A percentile compares a stretch with the other conserved stretches of the same genome.
These are phyloP conservation scores for Leptoclinus maculatus DNA, from an alignment of 2,797 vertebrate species.

Conservation along the genomic window DNA sequence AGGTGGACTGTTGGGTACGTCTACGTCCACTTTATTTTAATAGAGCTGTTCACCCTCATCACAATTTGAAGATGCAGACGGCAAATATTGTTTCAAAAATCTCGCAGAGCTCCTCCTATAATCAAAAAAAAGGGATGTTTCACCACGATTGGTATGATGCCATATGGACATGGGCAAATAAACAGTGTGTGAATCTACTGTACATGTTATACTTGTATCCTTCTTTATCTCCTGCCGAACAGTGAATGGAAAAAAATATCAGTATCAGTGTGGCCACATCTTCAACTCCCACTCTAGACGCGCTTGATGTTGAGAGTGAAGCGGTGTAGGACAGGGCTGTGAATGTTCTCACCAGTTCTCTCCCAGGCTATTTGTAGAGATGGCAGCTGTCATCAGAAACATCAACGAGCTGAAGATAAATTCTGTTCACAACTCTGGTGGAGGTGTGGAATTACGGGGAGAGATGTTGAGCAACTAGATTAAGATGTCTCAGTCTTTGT, in stretches of 20 bases:
- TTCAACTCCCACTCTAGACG: slow-evolving; percentile 49
- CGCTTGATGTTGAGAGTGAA: slow-evolving; percentile 59
- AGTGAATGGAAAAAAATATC: slow-evolving; percentile 31
- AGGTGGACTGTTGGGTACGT: background rate
- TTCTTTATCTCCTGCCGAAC: slow-evolving; percentile 18
- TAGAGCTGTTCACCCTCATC: slow-evolving; percentile 3
- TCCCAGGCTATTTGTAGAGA: slow-evolving; percentile 78
- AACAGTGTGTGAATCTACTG: slow-evolving; percentile 6
- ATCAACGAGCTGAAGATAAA: slow-evolving; percentile 70
- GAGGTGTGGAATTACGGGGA: slow-evolving; percentile 64
- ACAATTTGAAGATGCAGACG: background rate
- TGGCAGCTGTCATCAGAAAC: slow-evolving; percentile 79
- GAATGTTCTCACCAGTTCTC: slow-evolving; percentile 75
- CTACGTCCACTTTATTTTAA: background rate
- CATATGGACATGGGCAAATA: background rate
- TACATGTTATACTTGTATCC: slow-evolving; percentile 1
- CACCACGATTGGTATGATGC: background rate
- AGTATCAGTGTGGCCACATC: slow-evolving; percentile 36
- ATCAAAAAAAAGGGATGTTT: slow-evolving; percentile 7
- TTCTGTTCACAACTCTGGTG: slow-evolving; percentile 73
- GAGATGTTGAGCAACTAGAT: slow-evolving; percentile 13
- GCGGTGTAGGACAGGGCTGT: slow-evolving; percentile 70
- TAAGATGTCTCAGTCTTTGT: slow-evolving; percentile 2
- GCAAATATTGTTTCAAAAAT: background rate
- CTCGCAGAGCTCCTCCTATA: background rate